Evolutionary conservation across 2,113 vertebrate species (phyloP), one percentile per base, ranked within the genome.

Genomic region (Pelecanoides urinatrix): DNA sequence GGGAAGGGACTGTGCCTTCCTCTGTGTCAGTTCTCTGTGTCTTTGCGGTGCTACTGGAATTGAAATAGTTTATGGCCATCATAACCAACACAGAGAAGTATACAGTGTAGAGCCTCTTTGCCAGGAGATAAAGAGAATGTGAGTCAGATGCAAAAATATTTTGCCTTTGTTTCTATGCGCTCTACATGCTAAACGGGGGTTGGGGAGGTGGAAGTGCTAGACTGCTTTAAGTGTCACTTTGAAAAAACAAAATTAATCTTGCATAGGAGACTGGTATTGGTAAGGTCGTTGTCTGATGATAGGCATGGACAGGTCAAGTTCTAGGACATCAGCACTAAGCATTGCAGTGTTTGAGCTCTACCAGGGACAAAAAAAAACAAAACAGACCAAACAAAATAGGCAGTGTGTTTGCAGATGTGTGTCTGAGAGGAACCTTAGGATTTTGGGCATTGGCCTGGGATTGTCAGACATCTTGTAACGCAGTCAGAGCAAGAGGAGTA

Each of bases 301-400:
- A 47, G 36, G 18, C 47, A 26, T 7, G 36, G 58, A 52, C 52
- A 56, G 40, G 36, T 36, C 29, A 45, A 47, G 21, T 36, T 36
- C 13, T 29, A 62, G 73, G 34, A 47, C 6, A 34, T 38, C 6
- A 68, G 49, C 30, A n/a, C 20, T 59, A 49, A 86, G 44, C 8
- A 38, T 44, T 44, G 79, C 38, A 58, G 26, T 23, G 17, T 44
- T 38, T 63, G 42, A 77, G 30, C 70, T 91, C 36, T 38, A 16
- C 1, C 5, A 47, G 49, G 53, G 40, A 40, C 40, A 40, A 40
- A 40, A 40, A 40, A 40, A 40, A 11, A 40, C n/a, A n/a, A n/a
- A n/a, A n/a, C n/a, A n/a, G n/a, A n/a, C n/a, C n/a, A 40, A 40
- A 11, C 40, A 5, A 40, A 15, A 12, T 0, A 3, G 30, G 17